Conservation (phyloP, 2,797 vertebrate genomes). For the Xenentodon cancila region DNA sequence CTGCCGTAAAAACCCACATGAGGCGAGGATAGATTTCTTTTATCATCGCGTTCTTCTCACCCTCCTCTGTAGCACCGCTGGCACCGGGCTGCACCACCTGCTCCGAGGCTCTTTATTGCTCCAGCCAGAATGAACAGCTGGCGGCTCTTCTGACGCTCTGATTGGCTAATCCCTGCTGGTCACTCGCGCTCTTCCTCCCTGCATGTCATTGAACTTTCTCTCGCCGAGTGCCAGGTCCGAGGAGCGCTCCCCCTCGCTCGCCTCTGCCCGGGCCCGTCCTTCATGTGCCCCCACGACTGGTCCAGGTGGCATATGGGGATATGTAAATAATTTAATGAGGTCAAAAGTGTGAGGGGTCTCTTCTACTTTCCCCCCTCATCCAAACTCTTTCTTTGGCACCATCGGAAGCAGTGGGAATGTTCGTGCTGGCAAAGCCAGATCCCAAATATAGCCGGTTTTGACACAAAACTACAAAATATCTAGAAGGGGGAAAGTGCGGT, state of each 20-base stretch:
- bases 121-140: conserved; percentile 84
- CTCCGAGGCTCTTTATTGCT: conserved; percentile 68
- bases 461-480: background rate
- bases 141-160: conserved; percentile 83
- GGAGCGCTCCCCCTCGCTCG: conserved; percentile 40
- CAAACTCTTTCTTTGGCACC: conserved; percentile 11
- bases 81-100: conserved; percentile 80
- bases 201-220: conserved; percentile 80
- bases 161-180: conserved; percentile 85
- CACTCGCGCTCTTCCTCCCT: conserved; percentile 76
- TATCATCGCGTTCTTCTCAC: conserved; percentile 56
- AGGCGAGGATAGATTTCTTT: conserved; percentile 58
- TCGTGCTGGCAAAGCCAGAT: conserved; percentile 1
- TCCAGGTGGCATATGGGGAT: conserved; percentile 77
- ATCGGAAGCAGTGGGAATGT: background rate
- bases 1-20: conserved; percentile 36
- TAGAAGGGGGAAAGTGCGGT: background rate
- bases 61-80: conserved; percentile 77
- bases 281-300: conserved; percentile 72
- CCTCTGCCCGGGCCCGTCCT: conserved; percentile 66
- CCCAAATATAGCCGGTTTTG: background rate
- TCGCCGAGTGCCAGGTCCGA: conserved; percentile 76
- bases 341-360: conserved; percentile 74
- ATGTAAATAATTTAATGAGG: conserved; percentile 84
- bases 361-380: conserved; percentile 25